phyloP scores from a whole-genome alignment of 1,140 invertebrate species.

The Micrasema minimum region DNA sequence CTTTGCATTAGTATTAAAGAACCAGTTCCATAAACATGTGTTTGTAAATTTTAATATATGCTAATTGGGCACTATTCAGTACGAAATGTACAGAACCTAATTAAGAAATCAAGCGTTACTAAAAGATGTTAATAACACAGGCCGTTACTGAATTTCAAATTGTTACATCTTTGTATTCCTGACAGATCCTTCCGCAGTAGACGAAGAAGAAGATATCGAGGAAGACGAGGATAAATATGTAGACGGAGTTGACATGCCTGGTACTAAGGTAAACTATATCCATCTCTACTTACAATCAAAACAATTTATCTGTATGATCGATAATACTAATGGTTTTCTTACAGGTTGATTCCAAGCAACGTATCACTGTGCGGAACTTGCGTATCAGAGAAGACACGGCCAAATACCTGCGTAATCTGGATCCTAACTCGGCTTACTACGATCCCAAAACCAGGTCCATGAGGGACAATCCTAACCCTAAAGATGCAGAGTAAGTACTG shows the following conservation, averaged over 20 bases:
- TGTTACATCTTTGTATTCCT: too few relatives aligned
- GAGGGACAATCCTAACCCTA: conserved; percentile 95
- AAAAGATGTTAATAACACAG: too few relatives aligned
- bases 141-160: too few relatives aligned
- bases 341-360: conserved; percentile 94
- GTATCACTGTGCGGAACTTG: conserved; percentile 97
- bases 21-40: too few relatives aligned
- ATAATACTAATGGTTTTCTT: conserved; percentile 3
- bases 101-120: too few relatives aligned
- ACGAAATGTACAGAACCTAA: too few relatives aligned
- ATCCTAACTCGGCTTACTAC: conserved; percentile 98
- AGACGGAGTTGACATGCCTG: conserved; percentile 97
- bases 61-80: too few relatives aligned
- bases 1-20: too few relatives aligned
- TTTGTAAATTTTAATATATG: too few relatives aligned
- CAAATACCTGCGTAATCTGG: conserved; percentile 97
- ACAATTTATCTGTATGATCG: too few relatives aligned
- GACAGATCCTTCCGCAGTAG: conserved; percentile 65
- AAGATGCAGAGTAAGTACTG: conserved; percentile 74
- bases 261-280: conserved; percentile 77
- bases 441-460: conserved; percentile 99
- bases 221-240: conserved; percentile 97
- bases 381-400: conserved; percentile 98
- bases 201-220: conserved; percentile 75
- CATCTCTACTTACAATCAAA: too few relatives aligned